These are phyloP conservation scores for Idaea straminata DNA, from an alignment of 2,888 invertebrate species.

Conservation along the genomic window DNA sequence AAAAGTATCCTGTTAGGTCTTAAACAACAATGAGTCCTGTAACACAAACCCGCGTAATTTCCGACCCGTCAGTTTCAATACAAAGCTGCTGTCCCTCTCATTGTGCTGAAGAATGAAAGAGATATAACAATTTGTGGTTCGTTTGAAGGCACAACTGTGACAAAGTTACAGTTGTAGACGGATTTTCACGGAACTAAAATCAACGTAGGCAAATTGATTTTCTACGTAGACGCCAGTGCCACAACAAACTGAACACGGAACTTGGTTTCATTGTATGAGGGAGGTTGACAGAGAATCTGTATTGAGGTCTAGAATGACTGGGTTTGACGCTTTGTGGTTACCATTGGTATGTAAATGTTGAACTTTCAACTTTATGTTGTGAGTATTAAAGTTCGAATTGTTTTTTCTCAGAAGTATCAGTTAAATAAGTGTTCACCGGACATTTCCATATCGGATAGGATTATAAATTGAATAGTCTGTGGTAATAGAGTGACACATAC, in stretches of 20 bases:
- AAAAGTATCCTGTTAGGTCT: background rate
- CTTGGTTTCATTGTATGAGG: background rate
- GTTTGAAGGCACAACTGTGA: background rate
- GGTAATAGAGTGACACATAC: background rate
- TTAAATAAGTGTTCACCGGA: background rate
- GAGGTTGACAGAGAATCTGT: background rate
- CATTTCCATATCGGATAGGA: background rate
- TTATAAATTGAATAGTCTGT: slow-evolving; percentile 1
- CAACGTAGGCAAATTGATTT: background rate
- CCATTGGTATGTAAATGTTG: background rate
- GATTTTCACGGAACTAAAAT: background rate
- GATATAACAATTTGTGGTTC: background rate
- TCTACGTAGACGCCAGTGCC: background rate
- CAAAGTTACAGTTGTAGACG: background rate
- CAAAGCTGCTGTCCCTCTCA: background rate
- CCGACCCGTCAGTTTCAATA: slow-evolving; percentile 1
- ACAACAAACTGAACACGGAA: background rate
- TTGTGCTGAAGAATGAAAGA: background rate
- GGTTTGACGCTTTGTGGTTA: slow-evolving; percentile 1
- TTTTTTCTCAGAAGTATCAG: background rate
- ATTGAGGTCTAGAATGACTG: slow-evolving; percentile 1
- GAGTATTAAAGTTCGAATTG: background rate
- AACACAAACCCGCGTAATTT: background rate
- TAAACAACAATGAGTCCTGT: background rate
- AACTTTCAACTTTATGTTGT: background rate